These are phyloP conservation scores for Malurus leucopterus DNA, from an alignment of 2,797 vertebrate species.

Conservation along the genomic window DNA sequence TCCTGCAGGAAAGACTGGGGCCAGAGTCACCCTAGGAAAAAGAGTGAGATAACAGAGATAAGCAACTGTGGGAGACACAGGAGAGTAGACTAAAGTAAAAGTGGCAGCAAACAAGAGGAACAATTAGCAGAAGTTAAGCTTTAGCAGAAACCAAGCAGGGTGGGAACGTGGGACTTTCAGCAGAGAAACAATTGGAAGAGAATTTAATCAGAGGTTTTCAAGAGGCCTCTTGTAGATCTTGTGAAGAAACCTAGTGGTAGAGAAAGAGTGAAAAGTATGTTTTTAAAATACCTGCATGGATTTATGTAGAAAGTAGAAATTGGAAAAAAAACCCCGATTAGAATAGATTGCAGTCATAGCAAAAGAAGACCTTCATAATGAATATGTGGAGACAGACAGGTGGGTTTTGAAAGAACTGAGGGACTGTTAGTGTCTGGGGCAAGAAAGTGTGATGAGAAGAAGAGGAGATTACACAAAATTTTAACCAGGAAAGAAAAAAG, in stretches of 20 bases:
- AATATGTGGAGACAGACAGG: background rate
- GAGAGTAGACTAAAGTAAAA: background rate
- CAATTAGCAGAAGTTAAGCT: background rate
- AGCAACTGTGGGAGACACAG: background rate
- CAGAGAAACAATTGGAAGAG: background rate
- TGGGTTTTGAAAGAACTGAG: background rate
- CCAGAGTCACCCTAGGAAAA: background rate
- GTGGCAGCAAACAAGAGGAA: background rate
- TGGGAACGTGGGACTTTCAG: background rate
- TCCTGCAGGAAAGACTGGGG: background rate
- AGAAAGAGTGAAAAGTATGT: background rate
- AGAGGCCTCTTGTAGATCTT: background rate
- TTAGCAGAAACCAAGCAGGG: background rate
- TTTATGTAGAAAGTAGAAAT: background rate
- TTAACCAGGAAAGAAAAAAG: background rate
- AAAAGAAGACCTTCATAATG: background rate
- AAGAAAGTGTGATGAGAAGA: background rate
- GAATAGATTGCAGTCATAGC: background rate
- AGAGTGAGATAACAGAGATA: background rate
- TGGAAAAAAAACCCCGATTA: background rate
- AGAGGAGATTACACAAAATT: background rate
- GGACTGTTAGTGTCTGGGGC: background rate
- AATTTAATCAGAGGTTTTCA: background rate
- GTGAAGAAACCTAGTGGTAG: background rate
- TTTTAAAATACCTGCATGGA: background rate